These are phyloP conservation scores for Drosophila pachea DNA, from an alignment of 1,140 invertebrate species.

Conservation along the genomic window DNA sequence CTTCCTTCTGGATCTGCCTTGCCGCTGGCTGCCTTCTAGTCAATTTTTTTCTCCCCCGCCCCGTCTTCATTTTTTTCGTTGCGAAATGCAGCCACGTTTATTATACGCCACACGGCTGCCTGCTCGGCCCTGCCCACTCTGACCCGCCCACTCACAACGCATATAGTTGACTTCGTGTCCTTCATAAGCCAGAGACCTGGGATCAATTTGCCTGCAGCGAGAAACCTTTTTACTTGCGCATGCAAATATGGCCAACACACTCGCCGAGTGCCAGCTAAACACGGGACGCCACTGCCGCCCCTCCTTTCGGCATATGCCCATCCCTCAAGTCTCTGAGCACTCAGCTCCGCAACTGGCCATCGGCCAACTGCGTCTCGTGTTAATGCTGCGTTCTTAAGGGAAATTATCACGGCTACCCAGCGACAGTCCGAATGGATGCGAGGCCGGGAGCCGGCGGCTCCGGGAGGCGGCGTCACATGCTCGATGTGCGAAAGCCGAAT, in stretches of 20 bases:
- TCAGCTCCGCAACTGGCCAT: slow-evolving; percentile 50
- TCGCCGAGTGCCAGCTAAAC: slow-evolving; percentile 12
- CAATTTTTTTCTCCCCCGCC: neutral
- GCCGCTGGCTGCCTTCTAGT: neutral
- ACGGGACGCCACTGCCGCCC: neutral
- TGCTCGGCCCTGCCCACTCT: slow-evolving; percentile 17
- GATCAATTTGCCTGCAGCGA: slow-evolving; percentile 75
- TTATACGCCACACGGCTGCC: slow-evolving; percentile 41
- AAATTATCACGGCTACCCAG: slow-evolving; percentile 62
- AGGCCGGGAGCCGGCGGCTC: neutral
- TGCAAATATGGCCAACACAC: slow-evolving; percentile 76
- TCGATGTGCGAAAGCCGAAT: slow-evolving; percentile 57
- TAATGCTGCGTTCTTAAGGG: slow-evolving; percentile 74
- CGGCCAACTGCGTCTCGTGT: slow-evolving; percentile 68
- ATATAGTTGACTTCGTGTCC: slow-evolving; percentile 50
- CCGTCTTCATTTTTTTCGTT: slow-evolving; percentile 1
- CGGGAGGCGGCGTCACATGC: neutral
- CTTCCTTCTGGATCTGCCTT: slow-evolving; percentile 29
- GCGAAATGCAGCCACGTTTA: slow-evolving; percentile 56
- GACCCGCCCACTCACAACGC: too few relatives aligned
- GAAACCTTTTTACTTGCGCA: slow-evolving; percentile 74
- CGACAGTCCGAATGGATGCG: neutral
- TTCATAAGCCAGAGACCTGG: slow-evolving; percentile 74
- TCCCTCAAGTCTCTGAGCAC: slow-evolving; percentile 33
- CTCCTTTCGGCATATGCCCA: slow-evolving; percentile 1